A percentile compares a stretch with the other conserved stretches of the same genome.
Evolutionary conservation across 2,888 invertebrate genomes (phyloP).

Genomic region (Gortyna flavago): DNA sequence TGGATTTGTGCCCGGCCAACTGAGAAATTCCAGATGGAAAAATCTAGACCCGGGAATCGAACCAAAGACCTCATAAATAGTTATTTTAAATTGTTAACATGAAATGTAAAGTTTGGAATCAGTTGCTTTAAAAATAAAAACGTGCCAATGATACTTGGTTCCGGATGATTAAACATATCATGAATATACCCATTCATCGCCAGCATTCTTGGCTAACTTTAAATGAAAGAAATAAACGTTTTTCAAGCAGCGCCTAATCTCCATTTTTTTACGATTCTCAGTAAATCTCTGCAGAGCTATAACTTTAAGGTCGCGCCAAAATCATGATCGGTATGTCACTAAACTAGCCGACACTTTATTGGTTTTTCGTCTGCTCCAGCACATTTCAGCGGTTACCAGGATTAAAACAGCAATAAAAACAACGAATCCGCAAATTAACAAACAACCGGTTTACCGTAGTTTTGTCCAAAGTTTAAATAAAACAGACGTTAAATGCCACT

Average conservation of each 20-base stretch:
- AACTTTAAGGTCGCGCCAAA: conserved; percentile 1
- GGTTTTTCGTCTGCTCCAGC: conserved; percentile 14
- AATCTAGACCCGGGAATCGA: not conserved
- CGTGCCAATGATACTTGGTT: not conserved
- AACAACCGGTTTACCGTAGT: conserved; percentile 55
- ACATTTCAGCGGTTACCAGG: conserved; percentile 61
- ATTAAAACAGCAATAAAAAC: conserved; percentile 73
- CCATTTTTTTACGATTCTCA: conserved; percentile 3
- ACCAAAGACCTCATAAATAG: not conserved
- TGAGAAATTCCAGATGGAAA: no score
- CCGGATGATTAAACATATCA: conserved; percentile 19
- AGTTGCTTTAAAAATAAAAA: conserved; percentile 4
- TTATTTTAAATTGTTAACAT: not conserved
- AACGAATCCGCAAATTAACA: conserved; percentile 61
- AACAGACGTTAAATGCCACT: conserved; percentile 70
- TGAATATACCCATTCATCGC: conserved; percentile 43
- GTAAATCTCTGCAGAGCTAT: conserved; percentile 5
- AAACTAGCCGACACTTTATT: conserved; percentile 29
- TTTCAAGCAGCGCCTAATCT: conserved; percentile 9
- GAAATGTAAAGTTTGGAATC: not conserved
- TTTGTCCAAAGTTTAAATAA: conserved; percentile 68
- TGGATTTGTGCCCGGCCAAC: no score
- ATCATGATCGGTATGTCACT: conserved; percentile 19
- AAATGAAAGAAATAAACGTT: conserved; percentile 17
- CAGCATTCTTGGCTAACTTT: conserved; percentile 51